A percentile compares a stretch with the other conserved stretches of the same genome.
Conservation (phyloP, 2,113 vertebrate species). For the Myanophis thanlyinensis region DNA sequence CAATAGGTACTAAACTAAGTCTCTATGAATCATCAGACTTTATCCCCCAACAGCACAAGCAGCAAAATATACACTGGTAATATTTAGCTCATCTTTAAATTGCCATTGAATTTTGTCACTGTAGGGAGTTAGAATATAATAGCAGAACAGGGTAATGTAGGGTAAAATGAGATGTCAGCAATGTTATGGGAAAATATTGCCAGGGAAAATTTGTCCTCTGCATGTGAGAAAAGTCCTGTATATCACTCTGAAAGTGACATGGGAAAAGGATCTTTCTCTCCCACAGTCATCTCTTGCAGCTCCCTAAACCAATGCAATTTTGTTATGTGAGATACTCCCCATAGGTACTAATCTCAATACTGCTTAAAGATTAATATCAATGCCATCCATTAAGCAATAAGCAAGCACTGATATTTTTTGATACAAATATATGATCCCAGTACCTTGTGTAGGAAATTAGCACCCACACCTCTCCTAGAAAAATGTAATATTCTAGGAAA, state of each 20-base stretch:
- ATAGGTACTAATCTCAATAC: not conserved
- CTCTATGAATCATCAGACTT: not conserved
- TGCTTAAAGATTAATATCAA: not conserved
- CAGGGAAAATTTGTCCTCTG: not conserved
- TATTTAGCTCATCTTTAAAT: not conserved
- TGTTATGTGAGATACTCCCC: not conserved
- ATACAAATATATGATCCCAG: not conserved
- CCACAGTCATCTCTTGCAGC: not conserved
- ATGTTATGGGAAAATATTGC: not conserved
- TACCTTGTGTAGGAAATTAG: not conserved
- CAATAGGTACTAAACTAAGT: not conserved
- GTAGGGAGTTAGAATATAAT: not conserved
- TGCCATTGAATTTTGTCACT: not conserved
- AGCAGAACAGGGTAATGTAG: not conserved
- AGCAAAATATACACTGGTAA: not conserved
- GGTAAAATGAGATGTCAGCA: not conserved
- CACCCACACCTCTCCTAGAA: no score
- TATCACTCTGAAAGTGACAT: not conserved
- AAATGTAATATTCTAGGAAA: no score
- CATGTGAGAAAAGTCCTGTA: not conserved
- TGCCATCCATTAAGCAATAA: not conserved
- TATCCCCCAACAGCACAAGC: not conserved
- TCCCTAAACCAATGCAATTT: not conserved
- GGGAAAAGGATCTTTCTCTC: not conserved
- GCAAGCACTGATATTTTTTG: not conserved